phyloP scores from a whole-genome alignment of 2,113 vertebrate genomes.

The Ornithorhynchus anatinus region DNA sequence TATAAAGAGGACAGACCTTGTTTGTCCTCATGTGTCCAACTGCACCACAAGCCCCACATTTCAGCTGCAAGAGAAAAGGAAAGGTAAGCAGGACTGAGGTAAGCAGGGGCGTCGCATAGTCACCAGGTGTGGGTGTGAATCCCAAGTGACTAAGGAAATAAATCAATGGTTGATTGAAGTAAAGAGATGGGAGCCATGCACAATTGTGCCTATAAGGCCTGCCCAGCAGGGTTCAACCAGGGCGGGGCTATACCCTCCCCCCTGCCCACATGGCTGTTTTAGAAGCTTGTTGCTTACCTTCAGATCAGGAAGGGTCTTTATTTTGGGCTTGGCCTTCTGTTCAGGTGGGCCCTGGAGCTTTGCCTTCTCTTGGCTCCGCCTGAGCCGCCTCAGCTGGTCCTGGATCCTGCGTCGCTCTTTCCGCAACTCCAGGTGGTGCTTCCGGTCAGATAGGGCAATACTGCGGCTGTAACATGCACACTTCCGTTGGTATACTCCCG shows the following conservation, averaged over 20 bases:
- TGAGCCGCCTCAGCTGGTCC: constrained; percentile 91
- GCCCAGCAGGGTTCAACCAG: no score
- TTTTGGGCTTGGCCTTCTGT: constrained; percentile 96
- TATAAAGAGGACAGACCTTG: constrained; percentile 97
- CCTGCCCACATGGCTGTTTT: no score
- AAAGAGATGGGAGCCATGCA: no score
- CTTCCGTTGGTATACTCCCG: no score
- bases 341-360: constrained; percentile 94
- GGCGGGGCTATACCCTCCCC: no score
- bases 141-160: no score
- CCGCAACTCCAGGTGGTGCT: constrained; percentile 98
- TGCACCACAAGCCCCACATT: constrained; percentile 96
- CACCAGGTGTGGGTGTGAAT: no score
- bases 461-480: constrained; percentile 78
- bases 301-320: constrained; percentile 95
- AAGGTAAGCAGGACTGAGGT: no score
- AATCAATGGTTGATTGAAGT: no score
- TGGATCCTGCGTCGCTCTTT: constrained; percentile 94
- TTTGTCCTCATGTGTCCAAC: constrained; percentile 99
- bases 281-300: no score
- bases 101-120: no score
- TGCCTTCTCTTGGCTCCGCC: constrained; percentile 96
- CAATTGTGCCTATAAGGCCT: no score
- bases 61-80: constrained; percentile 80
- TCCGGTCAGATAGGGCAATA: constrained; percentile 95